Conservation (phyloP, 2,113 vertebrate genomes). For the Rhabdornis inornatus region DNA sequence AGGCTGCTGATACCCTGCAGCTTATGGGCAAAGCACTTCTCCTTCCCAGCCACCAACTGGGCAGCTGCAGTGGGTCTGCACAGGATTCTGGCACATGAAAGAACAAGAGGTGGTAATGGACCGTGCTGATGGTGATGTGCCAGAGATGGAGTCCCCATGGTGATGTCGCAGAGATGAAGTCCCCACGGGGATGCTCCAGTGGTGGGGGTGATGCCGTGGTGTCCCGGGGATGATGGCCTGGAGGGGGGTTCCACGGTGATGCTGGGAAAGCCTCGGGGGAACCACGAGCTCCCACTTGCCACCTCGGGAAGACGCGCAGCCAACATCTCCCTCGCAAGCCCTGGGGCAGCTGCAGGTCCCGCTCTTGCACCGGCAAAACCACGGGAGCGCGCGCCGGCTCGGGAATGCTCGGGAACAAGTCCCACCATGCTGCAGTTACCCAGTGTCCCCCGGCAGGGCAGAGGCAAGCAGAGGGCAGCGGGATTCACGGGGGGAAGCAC, state of each 20-base stretch:
- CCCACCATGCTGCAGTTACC: accelerated
- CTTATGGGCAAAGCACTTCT: accelerated
- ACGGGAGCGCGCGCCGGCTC: accelerated
- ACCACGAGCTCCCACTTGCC: background rate
- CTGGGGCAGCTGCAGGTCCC: no score
- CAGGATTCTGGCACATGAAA: background rate
- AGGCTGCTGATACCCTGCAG: background rate
- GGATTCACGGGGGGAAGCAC: background rate
- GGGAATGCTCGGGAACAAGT: background rate
- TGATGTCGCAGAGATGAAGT: background rate
- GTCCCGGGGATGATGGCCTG: background rate
- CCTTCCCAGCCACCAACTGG: accelerated
- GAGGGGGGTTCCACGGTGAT: accelerated
- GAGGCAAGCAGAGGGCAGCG: background rate
- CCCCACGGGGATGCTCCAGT: background rate
- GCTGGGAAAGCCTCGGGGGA: background rate
- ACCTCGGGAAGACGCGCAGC: background rate
- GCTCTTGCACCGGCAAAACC: background rate
- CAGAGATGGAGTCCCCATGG: background rate
- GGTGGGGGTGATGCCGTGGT: no score
- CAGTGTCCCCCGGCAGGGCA: accelerated
- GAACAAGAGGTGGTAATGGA: background rate
- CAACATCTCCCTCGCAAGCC: accelerated
- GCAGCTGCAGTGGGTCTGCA: background rate
- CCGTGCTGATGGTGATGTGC: accelerated